Base-by-base conservation (phyloP, 2,113 vertebrate genomes). In the Periophthalmus modestus region DNA sequence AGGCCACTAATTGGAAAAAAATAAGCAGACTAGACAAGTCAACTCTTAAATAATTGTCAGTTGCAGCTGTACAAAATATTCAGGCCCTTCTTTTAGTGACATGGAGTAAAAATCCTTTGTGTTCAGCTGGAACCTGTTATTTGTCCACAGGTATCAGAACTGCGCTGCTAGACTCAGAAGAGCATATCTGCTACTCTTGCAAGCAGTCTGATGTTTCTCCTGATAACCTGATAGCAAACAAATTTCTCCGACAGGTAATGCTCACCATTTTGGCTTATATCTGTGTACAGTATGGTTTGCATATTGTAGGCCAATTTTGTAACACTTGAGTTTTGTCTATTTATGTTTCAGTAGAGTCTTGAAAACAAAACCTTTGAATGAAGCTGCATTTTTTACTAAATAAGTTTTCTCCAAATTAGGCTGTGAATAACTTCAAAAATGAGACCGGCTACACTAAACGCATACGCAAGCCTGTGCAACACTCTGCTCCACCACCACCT, bases 381-480 rank as follows among this genome's bases (percentile, higher is more conserved):
- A 7, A 55, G 19, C 11, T 55, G n/a, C 16, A 54, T 28, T 28
- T 57, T 21, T 57, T 21, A 57, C 2, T 57, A 24, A 59, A 24
- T 78, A 13, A 58, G 65, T 66, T 72, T 0, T 47, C 24, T 48
- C 14, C 0, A 69, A 4, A 24, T 67, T 74, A 99, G 98, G 97
- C 98, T 77, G 98, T 99, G 58, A 98, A 98, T 89, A 99, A 99
- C 91, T 99, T 99, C 84, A 98, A 96, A 89, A 99, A 99, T 50
- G 97, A 97, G 91, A 98, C 97, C 0, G 97, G 97, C 52, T 99
- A 99, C 91, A 97, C 96, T 0, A 98, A 98, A 82, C 87, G 24
- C 0, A 73, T 48, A 1, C 84, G 89, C 86, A 95, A 88, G 77
- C 93, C 65, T 79, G 83, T 77, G 85, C 95, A 94, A 6, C 83